phyloP scores from a whole-genome alignment of 2,888 invertebrate genomes.

The Chrysolina oricalcia region DNA sequence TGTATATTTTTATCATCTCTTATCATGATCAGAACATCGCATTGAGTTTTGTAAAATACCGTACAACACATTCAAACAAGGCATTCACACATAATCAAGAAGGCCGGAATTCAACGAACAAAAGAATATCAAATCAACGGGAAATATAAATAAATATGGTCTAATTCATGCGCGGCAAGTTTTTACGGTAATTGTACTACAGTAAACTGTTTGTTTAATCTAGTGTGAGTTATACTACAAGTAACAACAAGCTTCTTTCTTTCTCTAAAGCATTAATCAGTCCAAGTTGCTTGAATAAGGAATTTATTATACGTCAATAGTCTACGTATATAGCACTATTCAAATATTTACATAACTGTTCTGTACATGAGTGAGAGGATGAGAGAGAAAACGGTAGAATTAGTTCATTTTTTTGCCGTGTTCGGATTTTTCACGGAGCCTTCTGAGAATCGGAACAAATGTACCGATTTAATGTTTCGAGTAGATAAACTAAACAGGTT shows the following conservation, averaged over 20 bases:
- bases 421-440: neutral
- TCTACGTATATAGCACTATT: slow-evolving; percentile 59
- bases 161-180: slow-evolving; percentile 63
- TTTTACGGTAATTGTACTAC: slow-evolving; percentile 66
- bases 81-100: slow-evolving; percentile 51
- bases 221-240: slow-evolving; percentile 54
- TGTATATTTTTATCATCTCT: neutral
- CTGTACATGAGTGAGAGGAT: slow-evolving; percentile 56
- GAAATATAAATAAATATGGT: slow-evolving; percentile 52
- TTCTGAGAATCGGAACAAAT: neutral
- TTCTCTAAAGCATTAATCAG: slow-evolving; percentile 67
- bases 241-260: slow-evolving; percentile 59
- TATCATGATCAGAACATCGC: slow-evolving; percentile 10
- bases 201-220: slow-evolving; percentile 55
- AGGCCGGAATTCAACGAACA: slow-evolving; percentile 46
- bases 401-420: slow-evolving; percentile 34
- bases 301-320: slow-evolving; percentile 58
- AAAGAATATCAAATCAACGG: slow-evolving; percentile 49
- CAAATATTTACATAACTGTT: slow-evolving; percentile 58
- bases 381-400: slow-evolving; percentile 26
- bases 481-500: too few relatives aligned
- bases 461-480: too few relatives aligned
- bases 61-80: slow-evolving; percentile 52
- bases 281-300: slow-evolving; percentile 67
- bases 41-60: slow-evolving; percentile 51